Evolutionary conservation across 2,113 vertebrate species (phyloP).

Genomic region (Dascyllus trimaculatus): DNA sequence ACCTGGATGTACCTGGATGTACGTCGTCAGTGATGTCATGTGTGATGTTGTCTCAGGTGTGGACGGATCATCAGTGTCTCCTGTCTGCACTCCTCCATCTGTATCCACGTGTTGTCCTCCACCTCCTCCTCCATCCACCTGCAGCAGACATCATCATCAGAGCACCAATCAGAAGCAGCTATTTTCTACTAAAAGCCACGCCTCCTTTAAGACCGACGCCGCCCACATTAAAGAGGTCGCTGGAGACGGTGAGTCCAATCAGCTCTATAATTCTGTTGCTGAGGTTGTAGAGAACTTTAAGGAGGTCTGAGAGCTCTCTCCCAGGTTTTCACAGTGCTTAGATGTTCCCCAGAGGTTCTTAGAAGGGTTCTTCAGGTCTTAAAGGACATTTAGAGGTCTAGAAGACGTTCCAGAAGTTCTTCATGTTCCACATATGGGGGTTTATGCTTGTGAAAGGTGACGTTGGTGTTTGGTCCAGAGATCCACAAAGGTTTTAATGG

Average conservation of each 20-base stretch:
- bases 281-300: too few relatives aligned
- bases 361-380: too few relatives aligned
- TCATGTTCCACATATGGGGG: too few relatives aligned
- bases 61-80: slow-evolving; percentile 16
- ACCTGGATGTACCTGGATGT: neutral
- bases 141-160: slow-evolving; percentile 31
- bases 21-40: too few relatives aligned
- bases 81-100: slow-evolving; percentile 50
- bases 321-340: too few relatives aligned
- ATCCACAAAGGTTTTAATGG: too few relatives aligned
- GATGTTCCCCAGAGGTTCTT: too few relatives aligned
- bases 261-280: neutral
- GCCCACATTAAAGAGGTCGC: slow-evolving; percentile 82
- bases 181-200: slow-evolving; percentile 71
- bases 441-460: too few relatives aligned
- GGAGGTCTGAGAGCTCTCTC: too few relatives aligned
- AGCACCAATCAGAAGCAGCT: slow-evolving; percentile 58
- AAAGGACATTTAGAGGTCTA: too few relatives aligned
- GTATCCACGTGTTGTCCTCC: slow-evolving; percentile 45
- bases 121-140: slow-evolving; percentile 23
- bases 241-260: slow-evolving; percentile 81
- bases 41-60: slow-evolving; percentile 24
- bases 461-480: too few relatives aligned
- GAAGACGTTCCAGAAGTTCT: too few relatives aligned
- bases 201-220: slow-evolving; percentile 72